These are phyloP conservation scores for Pipistrellus pipistrellus DNA, from an alignment of 2,797 vertebrate species.

Conservation along the genomic window DNA sequence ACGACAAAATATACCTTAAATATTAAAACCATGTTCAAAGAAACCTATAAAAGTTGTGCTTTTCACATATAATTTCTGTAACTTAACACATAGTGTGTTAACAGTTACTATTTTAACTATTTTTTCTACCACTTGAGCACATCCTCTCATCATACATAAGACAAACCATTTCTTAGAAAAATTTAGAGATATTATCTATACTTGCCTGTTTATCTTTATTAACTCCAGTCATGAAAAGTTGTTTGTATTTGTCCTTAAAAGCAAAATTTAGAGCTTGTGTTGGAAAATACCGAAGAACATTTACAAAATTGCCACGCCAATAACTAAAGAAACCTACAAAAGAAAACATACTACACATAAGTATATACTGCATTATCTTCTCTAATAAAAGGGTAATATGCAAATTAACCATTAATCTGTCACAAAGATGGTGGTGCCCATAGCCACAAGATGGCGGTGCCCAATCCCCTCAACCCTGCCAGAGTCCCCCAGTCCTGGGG, in stretches of 20 bases:
- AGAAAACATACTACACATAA: slow-evolving; percentile 62
- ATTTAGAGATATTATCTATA: slow-evolving; percentile 53
- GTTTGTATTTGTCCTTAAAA: slow-evolving; percentile 86
- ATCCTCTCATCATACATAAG: slow-evolving; percentile 16
- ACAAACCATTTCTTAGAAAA: slow-evolving; percentile 53
- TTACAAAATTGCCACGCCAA: slow-evolving; percentile 82
- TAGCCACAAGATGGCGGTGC: too few species aligned
- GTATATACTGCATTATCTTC: not conserved
- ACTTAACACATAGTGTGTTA: slow-evolving; percentile 2
- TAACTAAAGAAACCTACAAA: slow-evolving; percentile 82
- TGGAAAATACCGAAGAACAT: slow-evolving; percentile 84
- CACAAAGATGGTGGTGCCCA: too few species aligned
- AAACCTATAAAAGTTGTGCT: slow-evolving; percentile 9
- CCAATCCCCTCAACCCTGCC: too few species aligned
- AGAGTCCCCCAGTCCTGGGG: too few species aligned
- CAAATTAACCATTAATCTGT: too few species aligned
- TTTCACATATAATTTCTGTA: slow-evolving; percentile 27
- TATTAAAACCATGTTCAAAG: slow-evolving; percentile 18
- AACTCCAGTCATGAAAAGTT: slow-evolving; percentile 81
- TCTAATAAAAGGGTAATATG: too few species aligned
- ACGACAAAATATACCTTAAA: not conserved
- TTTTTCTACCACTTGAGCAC: not conserved
- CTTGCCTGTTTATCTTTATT: slow-evolving; percentile 86
- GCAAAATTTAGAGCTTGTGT: slow-evolving; percentile 85
- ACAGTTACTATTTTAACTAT: slow-evolving; percentile 7